Evolutionary conservation across 2,888 invertebrate genomes (phyloP), one percentile per base, ranked within the genome.

Genomic region (Dolichopus griseipennis): DNA sequence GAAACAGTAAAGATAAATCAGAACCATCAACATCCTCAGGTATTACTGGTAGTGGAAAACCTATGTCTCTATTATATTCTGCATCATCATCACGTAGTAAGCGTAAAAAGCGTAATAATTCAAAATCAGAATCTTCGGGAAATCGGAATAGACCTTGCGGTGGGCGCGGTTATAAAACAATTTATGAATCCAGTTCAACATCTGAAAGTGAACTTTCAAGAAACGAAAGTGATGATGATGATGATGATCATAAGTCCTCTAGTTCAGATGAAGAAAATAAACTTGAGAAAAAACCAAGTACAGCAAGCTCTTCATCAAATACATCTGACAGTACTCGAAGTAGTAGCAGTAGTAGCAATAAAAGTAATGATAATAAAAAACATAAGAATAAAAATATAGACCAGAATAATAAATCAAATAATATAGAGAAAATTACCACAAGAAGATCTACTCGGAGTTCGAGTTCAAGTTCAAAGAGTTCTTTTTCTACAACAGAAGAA

Each of bases 11-110:
- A 20, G 68, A 65, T 20, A 71, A 69, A 65, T 67, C 68, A 52
- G 71, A 69, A 7, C 69, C 71, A n/a, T 71, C 71, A n/a, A 71
- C 71, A 18, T 71, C 71, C 9, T 68, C 71, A 10, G 69, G 68
- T 61, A 62, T 69, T 8, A 52, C 52, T 18, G n/a, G 52, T 52
- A n/a, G 52, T 18, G 52, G 52, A 18, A 52, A 52, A 52, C 52
- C 52, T 18, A 52, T 52, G 52, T 52, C 52, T 4, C 18, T 52
- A n/a, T 18, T 52, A 52, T 52, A 52, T 52, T 52, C 52, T 52
- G 9, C 52, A n/a, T 52, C 52, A 52, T 52, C 52, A 6, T 52
- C 52, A 18, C 52, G 52, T n/a, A n/a, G n/a, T 7, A 52, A 52
- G 6, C 52, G 52, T 2, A 9, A 52, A 52, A 52, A 52, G n/a